A percentile compares a stretch with the other conserved stretches of the same genome.
Evolutionary conservation across 2,888 invertebrate genomes (phyloP).

Genomic region (Diaperis boleti): DNA sequence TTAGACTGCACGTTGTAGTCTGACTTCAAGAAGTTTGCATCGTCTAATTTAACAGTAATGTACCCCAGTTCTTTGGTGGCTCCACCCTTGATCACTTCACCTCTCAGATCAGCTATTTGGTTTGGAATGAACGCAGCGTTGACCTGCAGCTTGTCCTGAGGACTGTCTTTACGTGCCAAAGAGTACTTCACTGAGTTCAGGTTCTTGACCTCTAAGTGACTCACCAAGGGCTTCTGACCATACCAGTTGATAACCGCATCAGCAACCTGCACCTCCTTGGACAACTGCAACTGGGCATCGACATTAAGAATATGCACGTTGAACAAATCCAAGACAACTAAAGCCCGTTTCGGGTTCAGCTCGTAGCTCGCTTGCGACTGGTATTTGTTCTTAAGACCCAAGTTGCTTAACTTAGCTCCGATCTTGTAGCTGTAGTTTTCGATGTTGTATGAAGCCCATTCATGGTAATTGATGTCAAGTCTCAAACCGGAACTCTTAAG

Average conservation of each 20-base stretch:
- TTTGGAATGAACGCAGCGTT: constrained; percentile 72
- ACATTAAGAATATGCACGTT: constrained; percentile 70
- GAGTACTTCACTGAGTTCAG: constrained; percentile 71
- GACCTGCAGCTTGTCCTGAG: constrained; percentile 69
- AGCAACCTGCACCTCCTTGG: constrained; percentile 69
- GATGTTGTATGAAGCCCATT: constrained; percentile 43
- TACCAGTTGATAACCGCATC: constrained; percentile 68
- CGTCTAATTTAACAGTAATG: constrained; percentile 72
- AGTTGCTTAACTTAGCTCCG: constrained; percentile 43
- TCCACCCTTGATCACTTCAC: constrained; percentile 69
- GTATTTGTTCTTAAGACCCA: constrained; percentile 53
- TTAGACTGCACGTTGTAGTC: constrained; percentile 73
- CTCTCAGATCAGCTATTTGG: constrained; percentile 72
- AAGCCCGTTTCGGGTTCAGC: constrained; percentile 51
- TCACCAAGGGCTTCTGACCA: constrained; percentile 68
- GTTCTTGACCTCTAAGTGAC: constrained; percentile 70
- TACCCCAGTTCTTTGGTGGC: constrained; percentile 72
- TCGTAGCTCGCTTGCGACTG: constrained; percentile 49
- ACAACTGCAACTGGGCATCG: constrained; percentile 66
- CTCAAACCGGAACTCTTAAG: constrained; percentile 66
- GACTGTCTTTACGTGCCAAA: constrained; percentile 67
- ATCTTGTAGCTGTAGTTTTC: constrained; percentile 40
- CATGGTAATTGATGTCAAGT: constrained; percentile 53
- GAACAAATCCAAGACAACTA: constrained; percentile 61
- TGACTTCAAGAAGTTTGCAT: constrained; percentile 74